Base-by-base conservation (phyloP, 2,797 vertebrate species). In the Moxostoma hubbsi region DNA sequence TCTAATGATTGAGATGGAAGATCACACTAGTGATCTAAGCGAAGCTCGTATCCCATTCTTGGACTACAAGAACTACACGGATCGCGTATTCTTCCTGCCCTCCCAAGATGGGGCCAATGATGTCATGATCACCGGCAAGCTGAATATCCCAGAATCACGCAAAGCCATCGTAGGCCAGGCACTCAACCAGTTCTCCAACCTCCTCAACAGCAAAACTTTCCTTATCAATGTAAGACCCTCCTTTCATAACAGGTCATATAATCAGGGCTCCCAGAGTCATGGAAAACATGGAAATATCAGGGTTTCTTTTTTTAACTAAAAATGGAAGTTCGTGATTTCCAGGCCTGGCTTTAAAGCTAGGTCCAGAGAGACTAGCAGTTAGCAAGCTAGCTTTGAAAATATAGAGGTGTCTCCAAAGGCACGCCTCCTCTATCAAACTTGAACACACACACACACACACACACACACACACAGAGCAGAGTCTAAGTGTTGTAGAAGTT, bases 1-100 rank as follows among this genome's bases (percentile, higher is more conserved):
- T 90, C 91, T 99, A 75, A 99, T 99, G 97, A 99, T 98, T 47
- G 97, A 99, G 90, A 99, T 99, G 98, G 97, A 99, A 83, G 98
- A 99, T 88, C 97, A 99, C 85, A 98, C 96, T 57, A 99, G 93
- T 6, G 97, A 99, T 1, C 88, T 97, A 82, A 98, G 94, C 1
- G 98, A 99, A 90, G 96, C 95, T 0, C 92, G 97, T 51, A 99
- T 97, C 82, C 98, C 98, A 0, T 96, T 98, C 83, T 87, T 98
- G 82, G 97, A 98, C 90, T 99, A 98, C 86, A 98, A 98, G 93
- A 98, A 95, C 5, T 99, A 99, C 91, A 98, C 97, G 0, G 95
- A 99, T 86, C 93, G 98, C 0, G 96, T 98, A 87, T 99, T 99
- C 91, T 98, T 98, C 94, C 90, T 98, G 91, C 96, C 96, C 3